Evolutionary conservation across 2,888 invertebrate species (phyloP).

Genomic region (Cephalotes varians): DNA sequence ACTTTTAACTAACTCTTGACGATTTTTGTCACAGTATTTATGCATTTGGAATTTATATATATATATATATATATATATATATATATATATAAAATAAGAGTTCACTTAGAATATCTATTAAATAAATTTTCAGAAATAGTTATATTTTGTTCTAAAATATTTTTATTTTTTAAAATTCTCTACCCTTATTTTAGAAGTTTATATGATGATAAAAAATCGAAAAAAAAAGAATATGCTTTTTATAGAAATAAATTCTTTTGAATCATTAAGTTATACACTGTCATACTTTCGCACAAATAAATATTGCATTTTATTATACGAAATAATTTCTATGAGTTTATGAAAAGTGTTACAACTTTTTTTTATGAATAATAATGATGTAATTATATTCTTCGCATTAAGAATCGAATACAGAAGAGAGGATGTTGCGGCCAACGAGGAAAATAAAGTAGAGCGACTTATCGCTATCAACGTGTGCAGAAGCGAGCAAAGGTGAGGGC

Average conservation of each 20-base stretch:
- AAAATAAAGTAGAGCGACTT: conserved; percentile 62
- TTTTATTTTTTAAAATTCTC: not conserved
- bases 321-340: not conserved
- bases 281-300: not conserved
- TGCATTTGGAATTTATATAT: no score
- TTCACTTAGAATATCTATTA: not conserved
- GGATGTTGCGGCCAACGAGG: conserved; percentile 65
- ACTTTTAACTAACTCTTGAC: no score
- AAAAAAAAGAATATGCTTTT: not conserved
- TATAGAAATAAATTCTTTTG: not conserved
- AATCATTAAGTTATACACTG: not conserved
- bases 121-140: not conserved
- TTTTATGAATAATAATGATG: not conserved
- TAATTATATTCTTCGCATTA: not conserved
- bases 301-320: not conserved
- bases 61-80: no score
- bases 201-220: not conserved
- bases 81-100: no score
- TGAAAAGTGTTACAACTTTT: conserved; percentile 5
- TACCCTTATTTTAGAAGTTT: not conserved
- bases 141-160: not conserved
- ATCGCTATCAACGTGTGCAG: conserved; percentile 59
- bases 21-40: no score
- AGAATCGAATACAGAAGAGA: conserved; percentile 52
- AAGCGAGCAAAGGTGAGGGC: conserved; percentile 59